Conservation (phyloP, 2,113 vertebrate genomes). For the Miniopterus natalensis region DNA sequence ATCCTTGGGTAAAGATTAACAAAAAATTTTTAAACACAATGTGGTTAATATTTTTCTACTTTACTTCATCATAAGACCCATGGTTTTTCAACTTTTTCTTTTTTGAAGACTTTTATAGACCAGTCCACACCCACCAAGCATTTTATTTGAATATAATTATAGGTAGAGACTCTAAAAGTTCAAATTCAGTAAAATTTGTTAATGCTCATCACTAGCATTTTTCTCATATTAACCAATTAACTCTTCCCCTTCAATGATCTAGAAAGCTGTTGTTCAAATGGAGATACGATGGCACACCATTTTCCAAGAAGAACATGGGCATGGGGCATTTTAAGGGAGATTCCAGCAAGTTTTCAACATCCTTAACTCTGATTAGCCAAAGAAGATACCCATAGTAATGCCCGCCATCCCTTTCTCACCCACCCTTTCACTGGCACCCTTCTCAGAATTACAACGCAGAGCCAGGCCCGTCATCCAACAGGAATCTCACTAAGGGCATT, state of each 20-base stretch:
- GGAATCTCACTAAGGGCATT: background rate
- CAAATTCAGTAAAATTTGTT: background rate
- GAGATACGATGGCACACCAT: background rate
- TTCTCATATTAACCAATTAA: background rate
- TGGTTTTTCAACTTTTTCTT: background rate
- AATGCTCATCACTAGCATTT: background rate
- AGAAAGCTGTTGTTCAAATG: background rate
- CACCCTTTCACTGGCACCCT: background rate
- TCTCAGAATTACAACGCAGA: background rate
- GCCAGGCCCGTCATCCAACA: background rate
- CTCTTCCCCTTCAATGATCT: background rate
- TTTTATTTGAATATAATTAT: conserved; percentile 36
- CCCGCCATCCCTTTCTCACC: background rate
- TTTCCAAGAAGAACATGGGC: background rate
- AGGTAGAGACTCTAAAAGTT: background rate
- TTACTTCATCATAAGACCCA: background rate
- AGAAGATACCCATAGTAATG: background rate
- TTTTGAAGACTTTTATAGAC: background rate
- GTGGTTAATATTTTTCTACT: background rate
- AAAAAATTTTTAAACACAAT: background rate
- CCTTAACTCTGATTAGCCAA: background rate
- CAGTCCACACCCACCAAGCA: background rate
- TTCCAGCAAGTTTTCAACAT: background rate
- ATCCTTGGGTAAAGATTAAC: too few species aligned
- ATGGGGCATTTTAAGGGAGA: background rate